Conservation (phyloP, 2,113 vertebrate genomes). For the Psammodynastes pulverulentus region DNA sequence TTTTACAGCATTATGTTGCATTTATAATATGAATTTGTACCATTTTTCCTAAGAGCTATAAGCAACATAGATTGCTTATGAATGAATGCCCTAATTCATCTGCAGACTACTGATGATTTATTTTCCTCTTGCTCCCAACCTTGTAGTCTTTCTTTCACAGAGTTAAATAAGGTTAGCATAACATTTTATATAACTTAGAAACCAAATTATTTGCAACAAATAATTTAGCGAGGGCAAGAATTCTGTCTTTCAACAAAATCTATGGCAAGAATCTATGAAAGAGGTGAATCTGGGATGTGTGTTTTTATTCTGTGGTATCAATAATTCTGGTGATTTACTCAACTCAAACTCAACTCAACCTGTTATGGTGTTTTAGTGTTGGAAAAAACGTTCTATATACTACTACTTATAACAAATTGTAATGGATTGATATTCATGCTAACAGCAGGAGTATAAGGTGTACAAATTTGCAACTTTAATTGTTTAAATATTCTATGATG, state of each 20-base stretch:
- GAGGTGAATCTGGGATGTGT: constrained; percentile 53
- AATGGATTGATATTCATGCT: background rate
- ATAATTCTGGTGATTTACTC: constrained; percentile 10
- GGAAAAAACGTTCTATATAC: background rate
- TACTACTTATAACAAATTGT: constrained; percentile 14
- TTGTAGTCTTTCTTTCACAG: background rate
- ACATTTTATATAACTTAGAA: constrained; percentile 50
- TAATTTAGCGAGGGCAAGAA: constrained; percentile 46
- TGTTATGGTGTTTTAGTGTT: background rate
- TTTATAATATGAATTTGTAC: constrained; percentile 50
- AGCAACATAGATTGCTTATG: background rate
- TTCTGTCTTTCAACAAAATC: constrained; percentile 75
- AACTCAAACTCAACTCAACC: background rate
- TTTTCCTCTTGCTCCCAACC: background rate
- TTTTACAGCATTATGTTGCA: constrained; percentile 47
- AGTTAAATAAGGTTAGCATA: constrained; percentile 20
- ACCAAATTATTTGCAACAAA: constrained; percentile 33
- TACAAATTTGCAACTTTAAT: constrained; percentile 14
- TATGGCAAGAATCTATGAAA: constrained; percentile 59
- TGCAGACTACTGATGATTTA: background rate
- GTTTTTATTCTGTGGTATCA: constrained; percentile 69
- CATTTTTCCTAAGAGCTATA: constrained; percentile 45
- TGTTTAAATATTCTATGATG: constrained; percentile 17
- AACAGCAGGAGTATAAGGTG: background rate
- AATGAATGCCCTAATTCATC: background rate